Base-by-base conservation (phyloP, 1,140 invertebrate species). In the Monochamus saltuarius region DNA sequence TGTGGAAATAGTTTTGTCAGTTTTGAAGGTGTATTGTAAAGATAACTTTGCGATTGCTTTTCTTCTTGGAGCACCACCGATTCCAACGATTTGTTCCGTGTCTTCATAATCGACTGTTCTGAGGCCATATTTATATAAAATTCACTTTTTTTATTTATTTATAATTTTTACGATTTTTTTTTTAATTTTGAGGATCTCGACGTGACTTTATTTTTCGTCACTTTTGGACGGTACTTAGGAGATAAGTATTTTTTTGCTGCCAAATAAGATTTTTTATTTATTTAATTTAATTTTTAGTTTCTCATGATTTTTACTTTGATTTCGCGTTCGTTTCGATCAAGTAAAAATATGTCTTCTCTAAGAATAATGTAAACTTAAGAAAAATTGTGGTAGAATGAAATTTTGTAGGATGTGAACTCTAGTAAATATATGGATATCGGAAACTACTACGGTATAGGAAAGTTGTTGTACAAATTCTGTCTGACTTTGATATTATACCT, bases 341-440 rank as follows among this genome's bases (percentile, higher is more conserved):
- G 22, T 53, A 50, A 52, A 60, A 60, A 60, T 53, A 43, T 53
- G 59, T 61, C 53, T 61, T 61, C 53, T 61, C 40, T 34, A 51
- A 53, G 45, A 57, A 46, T 57, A 16, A 40, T 40, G 37, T 22
- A 51, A 36, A 53, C 17, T 53, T 42, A 39, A 53, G 7, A 13
- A 46, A 16, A 56, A 56, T 19, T 22, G 40, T 43, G 17, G 37
- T 43, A 46, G 54, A 34, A 53, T 46, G 46, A 58, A 34, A 50
- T 50, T n/a, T 13, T 14, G 52, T 39, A 54, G 29, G n/a, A 54
- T 9, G 40, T 55, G 36, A 37, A 17, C 36, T 29, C 22, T 37
- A 51, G 34, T 0, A 29, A 51, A 51, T 49, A 29, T 29, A 29
- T 29, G 22, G 22, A 29, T 29, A 29, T 29, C 22, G 22, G 22